Base-by-base conservation (phyloP, 2,888 invertebrate genomes). In the Sphaerophoria rueppellii region DNA sequence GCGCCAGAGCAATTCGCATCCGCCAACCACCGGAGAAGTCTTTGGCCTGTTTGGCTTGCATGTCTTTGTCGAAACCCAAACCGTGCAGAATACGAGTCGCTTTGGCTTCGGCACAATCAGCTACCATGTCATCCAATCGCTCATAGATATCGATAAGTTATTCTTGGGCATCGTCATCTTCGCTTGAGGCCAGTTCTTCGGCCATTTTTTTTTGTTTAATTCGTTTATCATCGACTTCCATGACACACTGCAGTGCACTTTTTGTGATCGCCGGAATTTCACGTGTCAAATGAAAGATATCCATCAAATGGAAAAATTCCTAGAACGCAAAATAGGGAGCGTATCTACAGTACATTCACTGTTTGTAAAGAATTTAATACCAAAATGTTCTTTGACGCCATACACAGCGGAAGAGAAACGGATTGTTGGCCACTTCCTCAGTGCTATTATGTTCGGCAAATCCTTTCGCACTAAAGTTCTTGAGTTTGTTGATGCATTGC, bases 211-310 rank as follows among this genome's bases (percentile, higher is more conserved):
- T 99, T 67, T 99, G 93, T 86, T 96, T 94, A 72, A 97, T 93
- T 72, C 99, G 94, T 90, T 99, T 99, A 89, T 97, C 95, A 89
- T 99, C 99, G 0, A 99, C 99, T 91, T 99, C 99, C 96, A 99
- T 98, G 48, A 99, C 99, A 91, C 98, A 97, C 91, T 98, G 94
- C 71, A 99, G 93, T 4, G 99, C 99, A 11, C 97, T 95, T 93
- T 99, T 99, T 89, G 98, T 97, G 83, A 97, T 98, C n/a, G 99
- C 99, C 0, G 98, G 96, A 95, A 99, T 99, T 93, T 99, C 99
- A 65, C 99, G 94, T 9, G 97, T 96, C 90, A 99, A 93, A 92
- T 99, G 97, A 93, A 98, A 99, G 89, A 99, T 99, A 93, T 99
- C 99, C n/a, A n/a, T n/a, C n/a, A n/a, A n/a, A n/a, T n/a, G n/a